Percentiles rank a stretch among this genome's conserved stretches.
Evolutionary conservation across 2,797 vertebrate genomes (phyloP).

Genomic region (Propithecus deckenii): DNA sequence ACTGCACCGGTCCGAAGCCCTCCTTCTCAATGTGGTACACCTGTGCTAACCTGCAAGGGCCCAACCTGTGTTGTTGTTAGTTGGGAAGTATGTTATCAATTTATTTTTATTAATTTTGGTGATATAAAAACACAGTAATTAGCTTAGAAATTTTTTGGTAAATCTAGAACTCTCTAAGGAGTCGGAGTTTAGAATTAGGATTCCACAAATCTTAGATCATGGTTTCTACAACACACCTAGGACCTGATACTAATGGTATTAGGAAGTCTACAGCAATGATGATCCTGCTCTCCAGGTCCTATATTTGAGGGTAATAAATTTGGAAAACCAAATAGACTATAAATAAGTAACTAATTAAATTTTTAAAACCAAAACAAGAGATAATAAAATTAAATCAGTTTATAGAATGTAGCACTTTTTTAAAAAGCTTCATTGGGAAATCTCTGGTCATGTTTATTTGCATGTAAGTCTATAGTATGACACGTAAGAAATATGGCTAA

Average conservation of each 20-base stretch:
- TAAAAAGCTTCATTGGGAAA: not conserved
- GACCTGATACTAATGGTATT: not conserved
- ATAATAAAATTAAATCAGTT: not conserved
- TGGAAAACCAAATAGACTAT: not conserved
- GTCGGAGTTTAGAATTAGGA: conserved; percentile 14
- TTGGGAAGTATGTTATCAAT: conserved; percentile 85
- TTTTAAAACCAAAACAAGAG: not conserved
- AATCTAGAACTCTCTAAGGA: not conserved
- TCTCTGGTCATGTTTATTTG: not conserved
- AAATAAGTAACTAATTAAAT: not conserved
- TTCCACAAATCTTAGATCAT: not conserved
- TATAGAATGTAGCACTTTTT: not conserved
- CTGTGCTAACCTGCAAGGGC: conserved; percentile 84
- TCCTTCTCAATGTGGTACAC: conserved; percentile 85
- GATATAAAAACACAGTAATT: not conserved
- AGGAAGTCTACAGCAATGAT: not conserved
- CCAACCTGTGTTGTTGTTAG: conserved; percentile 83
- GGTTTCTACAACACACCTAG: not conserved
- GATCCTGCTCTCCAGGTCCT: not conserved
- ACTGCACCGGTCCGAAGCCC: conserved; percentile 84
- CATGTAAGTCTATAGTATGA: not conserved
- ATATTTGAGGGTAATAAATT: not conserved
- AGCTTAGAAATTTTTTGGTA: not conserved
- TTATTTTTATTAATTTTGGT: conserved; percentile 39
- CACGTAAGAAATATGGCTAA: not conserved